These are phyloP conservation scores for Dipodomys merriami DNA, from an alignment of 2,113 vertebrate genomes.

Conservation along the genomic window DNA sequence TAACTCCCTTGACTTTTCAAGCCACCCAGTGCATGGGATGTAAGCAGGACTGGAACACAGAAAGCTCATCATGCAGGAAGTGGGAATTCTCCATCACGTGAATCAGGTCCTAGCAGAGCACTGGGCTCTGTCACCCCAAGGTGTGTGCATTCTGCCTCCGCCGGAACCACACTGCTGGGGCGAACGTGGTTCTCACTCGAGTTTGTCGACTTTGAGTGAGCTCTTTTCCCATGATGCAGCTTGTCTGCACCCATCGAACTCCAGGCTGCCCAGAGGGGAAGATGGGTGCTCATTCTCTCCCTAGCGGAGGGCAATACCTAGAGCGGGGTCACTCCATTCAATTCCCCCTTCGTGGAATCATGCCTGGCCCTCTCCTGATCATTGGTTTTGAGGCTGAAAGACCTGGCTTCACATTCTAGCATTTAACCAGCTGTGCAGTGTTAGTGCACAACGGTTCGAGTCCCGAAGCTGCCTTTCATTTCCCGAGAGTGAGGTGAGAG, in stretches of 20 bases:
- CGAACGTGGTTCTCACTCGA: too few species aligned
- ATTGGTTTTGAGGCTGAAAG: background rate
- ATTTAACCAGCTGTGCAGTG: background rate
- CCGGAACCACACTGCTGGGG: background rate
- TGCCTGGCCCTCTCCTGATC: background rate
- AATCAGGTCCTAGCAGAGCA: background rate
- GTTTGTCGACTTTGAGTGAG: too few species aligned
- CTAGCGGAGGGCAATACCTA: background rate
- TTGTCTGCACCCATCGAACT: background rate
- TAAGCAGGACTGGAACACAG: background rate
- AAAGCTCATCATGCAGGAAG: background rate
- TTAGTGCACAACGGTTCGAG: background rate
- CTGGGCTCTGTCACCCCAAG: too few species aligned
- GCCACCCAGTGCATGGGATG: fast-evolving
- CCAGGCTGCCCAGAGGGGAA: background rate
- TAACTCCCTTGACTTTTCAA: background rate
- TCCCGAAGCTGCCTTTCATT: background rate
- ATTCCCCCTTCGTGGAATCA: background rate
- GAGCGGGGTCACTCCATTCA: background rate
- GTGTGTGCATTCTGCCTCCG: too few species aligned
- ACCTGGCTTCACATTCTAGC: background rate
- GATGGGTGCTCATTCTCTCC: background rate
- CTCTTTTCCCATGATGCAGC: background rate
- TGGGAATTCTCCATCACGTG: background rate
- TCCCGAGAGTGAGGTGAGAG: background rate